Percentiles rank a stretch among this genome's conserved stretches.
These are phyloP conservation scores for Euplagia quadripunctaria DNA, from an alignment of 2,888 invertebrate species.

Conservation along the genomic window DNA sequence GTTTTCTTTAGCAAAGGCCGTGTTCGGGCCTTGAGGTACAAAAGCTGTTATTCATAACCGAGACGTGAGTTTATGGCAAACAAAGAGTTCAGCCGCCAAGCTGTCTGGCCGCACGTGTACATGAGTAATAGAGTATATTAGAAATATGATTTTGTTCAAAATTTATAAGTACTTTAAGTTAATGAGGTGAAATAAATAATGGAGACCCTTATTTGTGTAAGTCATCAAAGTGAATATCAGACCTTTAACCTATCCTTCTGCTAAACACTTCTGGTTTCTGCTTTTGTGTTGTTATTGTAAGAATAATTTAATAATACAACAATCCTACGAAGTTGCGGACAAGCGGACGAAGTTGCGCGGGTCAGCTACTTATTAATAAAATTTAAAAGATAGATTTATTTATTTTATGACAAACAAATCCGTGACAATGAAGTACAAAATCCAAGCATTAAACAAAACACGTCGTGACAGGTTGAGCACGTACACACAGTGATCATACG, in stretches of 20 bases:
- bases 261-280: background rate
- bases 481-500: background rate
- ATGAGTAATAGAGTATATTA: slow-evolving; percentile 46
- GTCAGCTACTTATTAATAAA: too few species aligned
- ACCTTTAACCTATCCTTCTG: background rate
- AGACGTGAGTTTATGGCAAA: slow-evolving; percentile 59
- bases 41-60: slow-evolving; percentile 46
- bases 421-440: background rate
- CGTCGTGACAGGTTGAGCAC: background rate
- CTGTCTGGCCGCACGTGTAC: slow-evolving; percentile 58
- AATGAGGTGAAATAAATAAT: background rate
- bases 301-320: too few species aligned
- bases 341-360: too few species aligned
- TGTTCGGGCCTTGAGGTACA: slow-evolving; percentile 40
- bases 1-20: slow-evolving; percentile 64
- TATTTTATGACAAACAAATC: too few species aligned
- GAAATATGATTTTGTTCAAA: slow-evolving; percentile 16
- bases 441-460: background rate
- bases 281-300: too few species aligned
- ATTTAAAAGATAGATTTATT: too few species aligned
- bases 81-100: slow-evolving; percentile 63
- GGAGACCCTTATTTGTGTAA: background rate
- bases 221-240: background rate
- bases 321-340: too few species aligned
- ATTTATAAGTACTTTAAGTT: background rate